A percentile compares a stretch with the other conserved stretches of the same genome.
Conservation (phyloP, 2,797 vertebrate species). For the Neomorphus geoffroyi region DNA sequence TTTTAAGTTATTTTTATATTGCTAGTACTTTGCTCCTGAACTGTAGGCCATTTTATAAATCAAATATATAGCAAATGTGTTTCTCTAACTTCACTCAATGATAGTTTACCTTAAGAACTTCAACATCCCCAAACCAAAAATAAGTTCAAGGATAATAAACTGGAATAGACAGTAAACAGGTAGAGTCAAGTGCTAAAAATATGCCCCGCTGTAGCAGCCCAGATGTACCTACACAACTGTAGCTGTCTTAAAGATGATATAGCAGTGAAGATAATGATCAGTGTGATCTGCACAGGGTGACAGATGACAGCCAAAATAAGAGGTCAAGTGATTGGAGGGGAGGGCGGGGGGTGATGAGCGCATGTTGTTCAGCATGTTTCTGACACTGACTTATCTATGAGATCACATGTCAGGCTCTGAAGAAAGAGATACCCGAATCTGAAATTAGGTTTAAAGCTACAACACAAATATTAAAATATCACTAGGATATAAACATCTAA, state of each 20-base stretch:
- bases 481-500: not conserved
- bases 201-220: not conserved
- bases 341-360: too few species aligned
- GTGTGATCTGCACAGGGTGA: fast-evolving
- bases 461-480: not conserved
- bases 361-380: not conserved
- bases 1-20: not conserved
- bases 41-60: not conserved
- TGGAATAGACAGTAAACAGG: not conserved
- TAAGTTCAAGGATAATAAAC: not conserved
- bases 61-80: fast-evolving
- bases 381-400: not conserved
- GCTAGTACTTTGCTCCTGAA: not conserved
- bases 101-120: not conserved
- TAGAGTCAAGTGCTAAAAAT: not conserved
- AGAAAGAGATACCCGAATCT: not conserved
- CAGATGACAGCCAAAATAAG: not conserved
- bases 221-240: not conserved
- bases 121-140: not conserved
- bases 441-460: not conserved
- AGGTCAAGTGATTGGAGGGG: not conserved
- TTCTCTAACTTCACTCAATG: not conserved
- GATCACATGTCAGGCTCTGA: not conserved
- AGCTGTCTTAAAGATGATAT: not conserved
- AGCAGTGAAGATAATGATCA: not conserved